A percentile compares a stretch with the other conserved stretches of the same genome.
These are phyloP conservation scores for Tokudaia tokunoshimensis DNA, from an alignment of 2,797 vertebrate species.

Conservation along the genomic window DNA sequence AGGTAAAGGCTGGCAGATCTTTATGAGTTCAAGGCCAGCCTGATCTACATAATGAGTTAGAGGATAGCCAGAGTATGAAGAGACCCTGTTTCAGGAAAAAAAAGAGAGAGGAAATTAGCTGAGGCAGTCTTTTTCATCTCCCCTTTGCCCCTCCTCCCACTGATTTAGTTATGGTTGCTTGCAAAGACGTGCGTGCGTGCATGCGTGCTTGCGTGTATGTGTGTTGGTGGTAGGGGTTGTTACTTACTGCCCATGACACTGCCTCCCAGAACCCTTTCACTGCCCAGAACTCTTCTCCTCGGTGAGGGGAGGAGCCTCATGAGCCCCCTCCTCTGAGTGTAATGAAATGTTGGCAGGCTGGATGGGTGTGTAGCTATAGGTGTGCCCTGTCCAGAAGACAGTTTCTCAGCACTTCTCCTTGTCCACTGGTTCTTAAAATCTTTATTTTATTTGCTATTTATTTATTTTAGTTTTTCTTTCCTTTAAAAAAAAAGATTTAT, in stretches of 20 bases:
- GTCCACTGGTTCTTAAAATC: not conserved
- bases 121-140: not conserved
- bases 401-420: not conserved
- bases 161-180: not conserved
- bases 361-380: not conserved
- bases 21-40: not conserved
- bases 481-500: no score
- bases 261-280: no score
- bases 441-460: not conserved
- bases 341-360: not conserved
- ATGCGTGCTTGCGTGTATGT: not conserved
- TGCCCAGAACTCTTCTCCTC: not conserved
- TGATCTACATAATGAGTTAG: not conserved
- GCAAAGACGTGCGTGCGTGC: not conserved
- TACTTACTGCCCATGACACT: not conserved
- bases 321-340: not conserved
- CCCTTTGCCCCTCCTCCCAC: no score
- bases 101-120: not conserved
- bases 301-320: not conserved
- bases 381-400: not conserved
- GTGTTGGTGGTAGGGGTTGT: not conserved
- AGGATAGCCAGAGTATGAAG: not conserved
- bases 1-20: not conserved
- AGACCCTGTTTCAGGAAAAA: not conserved
- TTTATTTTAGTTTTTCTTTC: not conserved